Evolutionary conservation across 2,113 vertebrate species (phyloP).

Genomic region (Myiozetetes cayanensis): DNA sequence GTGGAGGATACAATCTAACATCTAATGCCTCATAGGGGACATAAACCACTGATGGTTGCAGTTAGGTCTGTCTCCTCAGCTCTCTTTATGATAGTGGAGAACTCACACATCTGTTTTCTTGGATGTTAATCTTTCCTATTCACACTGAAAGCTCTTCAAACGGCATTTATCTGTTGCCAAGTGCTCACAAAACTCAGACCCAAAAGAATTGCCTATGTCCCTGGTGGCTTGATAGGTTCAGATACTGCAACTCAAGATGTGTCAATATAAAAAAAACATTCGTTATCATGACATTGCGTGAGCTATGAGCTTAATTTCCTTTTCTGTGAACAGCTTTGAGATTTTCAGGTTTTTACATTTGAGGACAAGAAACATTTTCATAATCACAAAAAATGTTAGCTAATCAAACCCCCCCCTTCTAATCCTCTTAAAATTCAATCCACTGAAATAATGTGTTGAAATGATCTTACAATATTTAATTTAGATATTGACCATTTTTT

Average conservation of each 20-base stretch:
- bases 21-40: neutral
- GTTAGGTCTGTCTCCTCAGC: neutral
- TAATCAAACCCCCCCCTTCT: fast-evolving
- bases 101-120: neutral
- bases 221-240: neutral
- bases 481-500: neutral
- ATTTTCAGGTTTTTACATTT: neutral
- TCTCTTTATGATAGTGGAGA: neutral
- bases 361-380: neutral
- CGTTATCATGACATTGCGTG: fast-evolving
- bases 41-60: neutral
- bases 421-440: neutral
- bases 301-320: neutral
- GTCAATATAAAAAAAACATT: neutral
- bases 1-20: neutral
- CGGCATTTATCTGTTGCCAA: neutral
- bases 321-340: neutral
- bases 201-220: neutral
- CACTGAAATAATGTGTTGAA: neutral
- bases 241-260: neutral
- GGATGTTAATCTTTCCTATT: neutral
- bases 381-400: neutral
- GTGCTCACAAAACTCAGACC: neutral
- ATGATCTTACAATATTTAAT: neutral
- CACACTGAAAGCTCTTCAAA: neutral